Evolutionary conservation across 1,140 invertebrate species (phyloP), one percentile per base, ranked within the genome.

Genomic region (Pissodes strobi): DNA sequence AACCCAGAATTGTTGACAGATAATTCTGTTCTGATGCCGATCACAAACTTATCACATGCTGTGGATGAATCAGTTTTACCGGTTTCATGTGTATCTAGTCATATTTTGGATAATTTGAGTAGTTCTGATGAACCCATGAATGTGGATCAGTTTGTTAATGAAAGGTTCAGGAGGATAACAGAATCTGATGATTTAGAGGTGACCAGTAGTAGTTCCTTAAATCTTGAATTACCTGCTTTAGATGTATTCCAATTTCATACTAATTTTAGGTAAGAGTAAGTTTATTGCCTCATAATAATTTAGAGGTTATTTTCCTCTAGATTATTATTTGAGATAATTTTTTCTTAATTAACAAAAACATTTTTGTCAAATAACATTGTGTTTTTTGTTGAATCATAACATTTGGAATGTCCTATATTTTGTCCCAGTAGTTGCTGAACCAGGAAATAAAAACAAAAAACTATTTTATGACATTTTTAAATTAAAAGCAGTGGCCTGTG

Each of bases 61-160:
- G 69, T 66, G 10, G 73, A 74, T 49, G 75, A 76, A 27, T 69
- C 75, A 27, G 73, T 73, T 52, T 53, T 75, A 22, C 64, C 72
- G 1, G 64, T 46, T 12, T 12, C 62, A 63, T 67, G 69, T 4
- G 71, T 70, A 52, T 51, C 64, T 17, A 61, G 55, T 8, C 65
- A 48, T 18, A 72, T 60, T 68, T 67, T 74, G 23, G 74, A 77
- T 55, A 75, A 69, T 27, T 74, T 67, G 38, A 75, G 69, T 12
- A 74, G 68, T 70, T 75, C 73, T 1, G 74, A 77, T 67, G 74
- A 76, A 45, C 66, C 75, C 23, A 77, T 77, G 73, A 76, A 77
- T 69, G 75, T 77, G 0, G 75, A 76, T 66, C 75, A 77, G 48
- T 77, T 77, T 66, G 74, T 76, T 8, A 76, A 75, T 64, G 75